Evolutionary conservation across 2,113 vertebrate genomes (phyloP).

Genomic region (Zosterops japonicus): DNA sequence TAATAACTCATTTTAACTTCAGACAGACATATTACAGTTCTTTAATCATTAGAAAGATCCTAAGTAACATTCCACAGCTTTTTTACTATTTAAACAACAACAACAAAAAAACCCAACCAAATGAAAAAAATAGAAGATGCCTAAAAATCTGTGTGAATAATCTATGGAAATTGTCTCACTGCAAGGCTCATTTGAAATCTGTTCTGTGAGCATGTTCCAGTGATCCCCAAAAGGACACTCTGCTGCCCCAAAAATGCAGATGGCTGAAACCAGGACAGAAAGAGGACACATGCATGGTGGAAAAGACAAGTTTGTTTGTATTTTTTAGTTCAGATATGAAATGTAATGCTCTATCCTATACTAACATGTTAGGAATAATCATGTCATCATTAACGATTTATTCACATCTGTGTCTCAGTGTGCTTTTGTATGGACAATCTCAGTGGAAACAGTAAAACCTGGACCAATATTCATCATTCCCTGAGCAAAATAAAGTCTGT

Average conservation of each 20-base stretch:
- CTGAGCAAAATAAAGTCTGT: neutral
- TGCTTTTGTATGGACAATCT: neutral
- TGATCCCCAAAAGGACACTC: neutral
- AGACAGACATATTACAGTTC: neutral
- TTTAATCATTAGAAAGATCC: neutral
- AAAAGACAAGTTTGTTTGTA: neutral
- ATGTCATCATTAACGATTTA: neutral
- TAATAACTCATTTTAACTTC: neutral
- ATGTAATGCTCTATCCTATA: neutral
- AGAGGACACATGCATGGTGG: too few species aligned
- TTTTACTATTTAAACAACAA: neutral
- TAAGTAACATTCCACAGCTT: neutral
- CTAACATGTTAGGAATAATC: neutral
- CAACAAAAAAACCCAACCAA: too few species aligned
- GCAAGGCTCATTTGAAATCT: neutral
- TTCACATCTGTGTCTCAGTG: neutral
- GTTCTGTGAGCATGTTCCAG: neutral
- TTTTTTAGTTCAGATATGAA: neutral
- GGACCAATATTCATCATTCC: neutral
- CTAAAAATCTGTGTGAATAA: neutral
- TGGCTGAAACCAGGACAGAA: neutral
- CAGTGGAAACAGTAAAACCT: neutral
- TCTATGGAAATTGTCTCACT: neutral
- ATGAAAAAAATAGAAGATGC: neutral
- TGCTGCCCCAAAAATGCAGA: neutral